Evolutionary conservation across 2,888 invertebrate species (phyloP).

Genomic region (Sminthurides aquaticus): DNA sequence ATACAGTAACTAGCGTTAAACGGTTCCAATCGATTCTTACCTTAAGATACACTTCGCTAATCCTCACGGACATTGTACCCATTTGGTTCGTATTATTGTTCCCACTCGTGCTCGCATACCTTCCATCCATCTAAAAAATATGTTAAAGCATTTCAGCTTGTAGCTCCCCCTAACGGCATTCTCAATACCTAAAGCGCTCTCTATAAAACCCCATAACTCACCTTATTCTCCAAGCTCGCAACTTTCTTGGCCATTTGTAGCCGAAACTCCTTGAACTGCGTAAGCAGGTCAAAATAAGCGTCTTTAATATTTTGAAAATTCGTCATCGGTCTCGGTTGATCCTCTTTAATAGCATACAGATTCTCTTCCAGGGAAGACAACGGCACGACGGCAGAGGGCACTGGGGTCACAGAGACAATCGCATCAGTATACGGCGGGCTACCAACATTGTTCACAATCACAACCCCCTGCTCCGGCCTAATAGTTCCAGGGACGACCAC

Average conservation of each 20-base stretch:
- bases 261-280: constrained; percentile 19
- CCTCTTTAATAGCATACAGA: constrained; percentile 14
- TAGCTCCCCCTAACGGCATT: too few species aligned
- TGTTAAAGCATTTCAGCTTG: too few species aligned
- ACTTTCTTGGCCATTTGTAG: constrained; percentile 6
- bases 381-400: background rate
- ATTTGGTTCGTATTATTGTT: background rate
- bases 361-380: constrained; percentile 7
- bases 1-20: too few species aligned
- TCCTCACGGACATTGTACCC: constrained; percentile 5
- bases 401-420: background rate
- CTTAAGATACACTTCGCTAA: constrained; percentile 14
- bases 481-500: background rate
- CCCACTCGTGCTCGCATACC: too few species aligned
- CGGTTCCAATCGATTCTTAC: too few species aligned
- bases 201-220: too few species aligned
- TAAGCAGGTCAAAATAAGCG: constrained; percentile 20
- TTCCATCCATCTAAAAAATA: too few species aligned
- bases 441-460: background rate
- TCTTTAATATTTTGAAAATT: constrained; percentile 24
- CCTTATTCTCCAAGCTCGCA: constrained; percentile 7
- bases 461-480: background rate
- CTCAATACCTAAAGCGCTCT: too few species aligned
- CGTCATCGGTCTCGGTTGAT: constrained; percentile 19
- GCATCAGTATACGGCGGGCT: background rate